A percentile compares a stretch with the other conserved stretches of the same genome.
These are phyloP conservation scores for Coptodon bakossiorum DNA, from an alignment of 2,113 vertebrate genomes.

Conservation along the genomic window DNA sequence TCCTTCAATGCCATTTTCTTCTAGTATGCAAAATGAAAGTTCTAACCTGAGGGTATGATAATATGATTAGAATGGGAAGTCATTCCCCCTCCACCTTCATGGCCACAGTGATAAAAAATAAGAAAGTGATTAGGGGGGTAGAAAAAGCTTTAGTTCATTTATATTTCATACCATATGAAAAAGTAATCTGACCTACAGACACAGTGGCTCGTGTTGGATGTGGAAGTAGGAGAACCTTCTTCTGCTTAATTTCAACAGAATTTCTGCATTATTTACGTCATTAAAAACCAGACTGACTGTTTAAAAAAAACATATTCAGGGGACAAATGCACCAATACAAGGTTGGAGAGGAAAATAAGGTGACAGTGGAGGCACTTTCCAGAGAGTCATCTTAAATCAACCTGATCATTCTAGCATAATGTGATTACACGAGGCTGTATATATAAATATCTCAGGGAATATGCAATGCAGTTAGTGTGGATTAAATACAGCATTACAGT, in stretches of 20 bases:
- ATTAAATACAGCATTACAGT: slow-evolving; percentile 7
- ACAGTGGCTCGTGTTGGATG: slow-evolving; percentile 11
- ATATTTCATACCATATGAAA: slow-evolving; percentile 68
- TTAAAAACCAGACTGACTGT: slow-evolving; percentile 4
- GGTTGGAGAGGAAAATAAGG: slow-evolving; percentile 41
- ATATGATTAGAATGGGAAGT: slow-evolving; percentile 62
- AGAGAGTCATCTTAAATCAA: slow-evolving; percentile 28
- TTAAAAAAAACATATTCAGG: slow-evolving; percentile 1
- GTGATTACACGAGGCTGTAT: slow-evolving; percentile 20
- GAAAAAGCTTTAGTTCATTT: slow-evolving; percentile 60
- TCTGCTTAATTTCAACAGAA: slow-evolving; percentile 44
- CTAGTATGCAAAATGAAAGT: slow-evolving; percentile 37
- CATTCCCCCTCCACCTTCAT: slow-evolving; percentile 48
- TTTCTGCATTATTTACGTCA: slow-evolving; percentile 45
- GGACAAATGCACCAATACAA: slow-evolving; percentile 49
- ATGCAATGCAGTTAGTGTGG: slow-evolving; percentile 26
- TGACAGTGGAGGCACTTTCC: slow-evolving; percentile 31
- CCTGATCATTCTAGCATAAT: slow-evolving; percentile 40
- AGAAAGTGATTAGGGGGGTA: slow-evolving; percentile 56
- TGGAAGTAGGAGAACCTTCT: slow-evolving; percentile 1
- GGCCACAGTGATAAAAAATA: slow-evolving; percentile 61
- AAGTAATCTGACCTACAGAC: slow-evolving; percentile 67
- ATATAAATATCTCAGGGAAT: slow-evolving; percentile 34
- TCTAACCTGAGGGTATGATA: slow-evolving; percentile 53
- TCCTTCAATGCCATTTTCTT: slow-evolving; percentile 33